A percentile compares a stretch with the other conserved stretches of the same genome.
Conservation (phyloP, 2,888 invertebrate genomes). For the Drosophila cognata region DNA sequence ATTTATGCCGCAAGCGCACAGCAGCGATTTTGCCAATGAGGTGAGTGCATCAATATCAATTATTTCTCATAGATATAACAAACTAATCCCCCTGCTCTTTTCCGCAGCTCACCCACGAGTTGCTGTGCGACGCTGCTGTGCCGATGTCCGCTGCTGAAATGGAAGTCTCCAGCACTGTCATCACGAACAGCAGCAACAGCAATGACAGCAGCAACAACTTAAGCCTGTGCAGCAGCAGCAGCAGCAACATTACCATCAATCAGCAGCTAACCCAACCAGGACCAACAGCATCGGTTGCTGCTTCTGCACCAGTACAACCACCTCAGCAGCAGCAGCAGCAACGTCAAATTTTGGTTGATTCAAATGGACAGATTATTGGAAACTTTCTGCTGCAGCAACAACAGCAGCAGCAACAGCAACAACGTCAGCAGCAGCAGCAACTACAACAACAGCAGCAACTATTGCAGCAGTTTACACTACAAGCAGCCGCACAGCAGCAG, state of each 20-base stretch:
- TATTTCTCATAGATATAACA: background rate
- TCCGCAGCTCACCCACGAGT: conserved; percentile 85
- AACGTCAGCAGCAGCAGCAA: conserved; percentile 64
- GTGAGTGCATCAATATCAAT: conserved; percentile 36
- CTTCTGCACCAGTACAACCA: conserved; percentile 31
- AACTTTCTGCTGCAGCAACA: conserved; percentile 81
- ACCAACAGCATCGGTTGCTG: conserved; percentile 32
- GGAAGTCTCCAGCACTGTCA: conserved; percentile 87
- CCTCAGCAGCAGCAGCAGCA: conserved; percentile 82
- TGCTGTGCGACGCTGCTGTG: conserved; percentile 87
- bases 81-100: background rate
- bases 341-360: conserved; percentile 82
- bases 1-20: conserved; percentile 62
- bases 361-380: conserved; percentile 84
- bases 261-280: conserved; percentile 57
- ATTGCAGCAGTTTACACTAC: conserved; percentile 58
- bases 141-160: conserved; percentile 88
- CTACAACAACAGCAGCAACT: conserved; percentile 63
- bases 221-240: conserved; percentile 78
- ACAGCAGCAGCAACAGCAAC: conserved; percentile 66
- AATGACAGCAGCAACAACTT: conserved; percentile 83
- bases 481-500: conserved; percentile 71
- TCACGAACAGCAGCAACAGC: conserved; percentile 83
- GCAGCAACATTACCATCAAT: conserved; percentile 58
- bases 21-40: conserved; percentile 68